Evolutionary conservation across 1,140 invertebrate genomes (phyloP).

Genomic region (Dendroctonus valens): DNA sequence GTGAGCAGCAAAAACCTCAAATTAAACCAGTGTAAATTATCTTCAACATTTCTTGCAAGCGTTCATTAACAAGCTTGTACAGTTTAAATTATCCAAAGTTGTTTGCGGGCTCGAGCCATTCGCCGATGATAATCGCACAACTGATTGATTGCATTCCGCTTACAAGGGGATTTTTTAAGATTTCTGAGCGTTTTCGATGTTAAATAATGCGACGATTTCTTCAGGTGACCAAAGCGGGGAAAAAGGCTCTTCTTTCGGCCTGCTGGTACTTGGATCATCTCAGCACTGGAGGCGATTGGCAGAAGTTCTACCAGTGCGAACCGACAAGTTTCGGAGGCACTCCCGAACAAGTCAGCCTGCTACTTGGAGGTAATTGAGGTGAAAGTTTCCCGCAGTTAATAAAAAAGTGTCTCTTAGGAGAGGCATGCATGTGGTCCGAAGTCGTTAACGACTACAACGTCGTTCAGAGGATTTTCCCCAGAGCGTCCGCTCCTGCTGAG

Average conservation of each 20-base stretch:
- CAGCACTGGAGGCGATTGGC: slow-evolving; percentile 71
- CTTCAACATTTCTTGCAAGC: too few species aligned
- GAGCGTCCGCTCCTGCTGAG: slow-evolving; percentile 82
- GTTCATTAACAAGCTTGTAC: too few species aligned
- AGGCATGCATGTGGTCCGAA: slow-evolving; percentile 91
- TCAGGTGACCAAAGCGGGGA: slow-evolving; percentile 58
- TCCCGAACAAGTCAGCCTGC: slow-evolving; percentile 52
- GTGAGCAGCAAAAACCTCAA: slow-evolving; percentile 1
- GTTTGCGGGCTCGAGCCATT: too few species aligned
- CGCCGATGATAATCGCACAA: too few species aligned
- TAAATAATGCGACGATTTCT: background rate
- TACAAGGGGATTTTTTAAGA: too few species aligned
- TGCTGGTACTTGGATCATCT: slow-evolving; percentile 87
- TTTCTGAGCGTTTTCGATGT: too few species aligned
- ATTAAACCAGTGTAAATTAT: too few species aligned
- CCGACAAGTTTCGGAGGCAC: slow-evolving; percentile 61
- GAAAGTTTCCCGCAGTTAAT: background rate
- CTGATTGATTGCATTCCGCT: too few species aligned
- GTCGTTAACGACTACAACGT: slow-evolving; percentile 69
- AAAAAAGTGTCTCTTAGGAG: slow-evolving; percentile 55
- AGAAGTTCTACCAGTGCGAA: slow-evolving; percentile 73
- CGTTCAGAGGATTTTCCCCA: slow-evolving; percentile 68
- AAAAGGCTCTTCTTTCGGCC: slow-evolving; percentile 69
- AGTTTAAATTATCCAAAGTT: too few species aligned
- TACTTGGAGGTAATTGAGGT: slow-evolving; percentile 59